Percentiles rank a stretch among this genome's conserved stretches.
Evolutionary conservation across 2,888 invertebrate genomes (phyloP).

Genomic region (Oithona nana): DNA sequence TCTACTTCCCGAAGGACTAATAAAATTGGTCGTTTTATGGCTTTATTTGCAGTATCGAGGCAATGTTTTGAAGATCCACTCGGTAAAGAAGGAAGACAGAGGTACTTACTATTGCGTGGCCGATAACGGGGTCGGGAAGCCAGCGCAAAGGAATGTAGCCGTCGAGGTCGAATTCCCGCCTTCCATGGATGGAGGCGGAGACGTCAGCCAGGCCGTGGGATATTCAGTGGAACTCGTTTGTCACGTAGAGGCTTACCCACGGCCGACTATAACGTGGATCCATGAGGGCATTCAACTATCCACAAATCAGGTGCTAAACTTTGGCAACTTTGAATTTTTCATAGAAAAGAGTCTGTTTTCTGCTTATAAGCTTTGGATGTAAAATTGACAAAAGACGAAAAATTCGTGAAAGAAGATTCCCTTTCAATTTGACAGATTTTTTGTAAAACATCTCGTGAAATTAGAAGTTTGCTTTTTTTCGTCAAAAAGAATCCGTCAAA

Average conservation of each 20-base stretch:
- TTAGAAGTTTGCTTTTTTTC: no score
- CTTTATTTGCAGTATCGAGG: constrained; percentile 38
- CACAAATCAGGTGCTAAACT: constrained; percentile 46
- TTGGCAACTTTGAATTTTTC: no score
- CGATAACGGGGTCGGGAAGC: constrained; percentile 43
- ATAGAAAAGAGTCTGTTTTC: no score
- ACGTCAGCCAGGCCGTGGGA: constrained; percentile 50
- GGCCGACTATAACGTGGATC: constrained; percentile 75
- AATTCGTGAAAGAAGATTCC: no score
- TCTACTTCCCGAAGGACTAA: no score
- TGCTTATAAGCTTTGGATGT: no score
- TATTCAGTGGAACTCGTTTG: constrained; percentile 88
- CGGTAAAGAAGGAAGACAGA: constrained; percentile 65
- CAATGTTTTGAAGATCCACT: constrained; percentile 54
- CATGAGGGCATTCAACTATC: constrained; percentile 57
- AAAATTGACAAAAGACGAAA: no score
- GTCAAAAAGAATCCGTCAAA: no score
- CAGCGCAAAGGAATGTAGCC: constrained; percentile 55
- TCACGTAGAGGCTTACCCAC: constrained; percentile 82
- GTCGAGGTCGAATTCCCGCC: constrained; percentile 72
- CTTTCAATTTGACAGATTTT: no score
- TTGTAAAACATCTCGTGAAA: no score
- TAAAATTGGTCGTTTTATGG: constrained; percentile 19
- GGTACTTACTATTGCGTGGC: constrained; percentile 83
- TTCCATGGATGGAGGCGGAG: constrained; percentile 35